Base-by-base conservation (phyloP, 2,797 vertebrate species). In the Odontamblyopus lacepedii region DNA sequence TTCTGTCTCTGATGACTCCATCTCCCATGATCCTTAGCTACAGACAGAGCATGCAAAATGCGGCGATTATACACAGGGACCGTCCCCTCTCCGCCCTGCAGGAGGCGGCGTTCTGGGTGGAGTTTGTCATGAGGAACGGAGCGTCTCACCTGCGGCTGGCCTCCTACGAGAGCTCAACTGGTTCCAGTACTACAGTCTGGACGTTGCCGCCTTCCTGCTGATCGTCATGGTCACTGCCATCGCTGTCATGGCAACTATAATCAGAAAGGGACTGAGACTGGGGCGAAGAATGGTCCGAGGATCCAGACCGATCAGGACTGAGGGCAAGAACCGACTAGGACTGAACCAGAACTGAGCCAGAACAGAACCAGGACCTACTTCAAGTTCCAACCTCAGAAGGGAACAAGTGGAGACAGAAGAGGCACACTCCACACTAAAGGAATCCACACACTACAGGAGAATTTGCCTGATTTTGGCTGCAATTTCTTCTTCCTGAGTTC, bases 181-280 rank as follows among this genome's bases (percentile, higher is more conserved):
- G 82, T 70, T 82, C 70, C 80, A 86, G 78, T 83, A 79, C 32
- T 51, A 83, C 80, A 81, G 80, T 13, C 62, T 83, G 51, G 85
- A 86, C 59, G 30, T 30, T 0, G 11, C 16, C 0, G 30, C 48
- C 1, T 41, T 44, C 41, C 63, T 84, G 23, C 65, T 84, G 74
- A 1, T 68, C 66, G 0, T 27, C 18, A 1, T 64, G 27, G 3
- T 0, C 1, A 50, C 29, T 0, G 1, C 3, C 0, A 0, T 16
- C 2, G 13, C 32, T 12, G 19, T 73, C 57, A 48, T 12, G 23
- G n/a, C 13, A 26, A 26, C 11, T 23, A 0, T 26, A 38, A 13
- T 13, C 35, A 64, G 41, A 19, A 41, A 26, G 23, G 13, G 11
- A 15, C 63, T 65, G 3, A 41, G 41, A 41, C 41, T 12, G 11